Conservation (phyloP, 2,888 invertebrate genomes). For the Lasiommata megera region DNA sequence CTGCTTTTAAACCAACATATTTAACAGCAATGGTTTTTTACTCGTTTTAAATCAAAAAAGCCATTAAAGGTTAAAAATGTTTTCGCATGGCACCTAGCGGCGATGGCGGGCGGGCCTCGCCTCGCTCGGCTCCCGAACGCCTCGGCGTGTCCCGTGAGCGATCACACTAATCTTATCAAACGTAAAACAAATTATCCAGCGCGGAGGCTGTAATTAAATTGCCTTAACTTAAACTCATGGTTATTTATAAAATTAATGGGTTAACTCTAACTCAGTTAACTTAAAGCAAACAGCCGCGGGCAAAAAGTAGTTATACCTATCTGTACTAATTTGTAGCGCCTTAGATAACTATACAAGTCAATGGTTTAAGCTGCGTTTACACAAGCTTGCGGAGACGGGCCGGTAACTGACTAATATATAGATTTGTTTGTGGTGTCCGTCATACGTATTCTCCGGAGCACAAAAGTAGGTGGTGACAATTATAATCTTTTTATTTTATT, state of each 20-base stretch:
- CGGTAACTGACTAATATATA: too few species aligned
- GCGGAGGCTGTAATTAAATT: conserved; percentile 2
- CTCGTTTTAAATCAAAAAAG: too few species aligned
- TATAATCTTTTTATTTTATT: too few species aligned
- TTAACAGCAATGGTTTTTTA: too few species aligned
- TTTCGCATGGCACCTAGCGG: too few species aligned
- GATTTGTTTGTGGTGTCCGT: too few species aligned
- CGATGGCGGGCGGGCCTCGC: too few species aligned
- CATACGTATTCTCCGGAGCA: too few species aligned
- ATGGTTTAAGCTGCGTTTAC: background rate
- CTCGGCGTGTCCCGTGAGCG: background rate
- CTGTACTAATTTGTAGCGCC: conserved; percentile 8
- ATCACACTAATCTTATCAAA: background rate
- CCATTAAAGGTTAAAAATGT: too few species aligned
- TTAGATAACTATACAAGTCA: background rate
- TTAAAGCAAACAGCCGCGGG: background rate
- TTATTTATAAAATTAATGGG: conserved; percentile 6
- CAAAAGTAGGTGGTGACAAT: too few species aligned
- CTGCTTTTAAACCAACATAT: too few species aligned
- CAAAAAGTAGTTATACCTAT: conserved; percentile 6
- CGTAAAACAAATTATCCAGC: background rate
- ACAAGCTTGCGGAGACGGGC: too few species aligned
- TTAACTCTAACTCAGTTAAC: background rate
- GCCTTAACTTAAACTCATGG: background rate
- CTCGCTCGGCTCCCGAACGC: background rate